A percentile compares a stretch with the other conserved stretches of the same genome.
These are phyloP conservation scores for Pomacea maculata DNA, from an alignment of 1,140 invertebrate genomes.

Conservation along the genomic window DNA sequence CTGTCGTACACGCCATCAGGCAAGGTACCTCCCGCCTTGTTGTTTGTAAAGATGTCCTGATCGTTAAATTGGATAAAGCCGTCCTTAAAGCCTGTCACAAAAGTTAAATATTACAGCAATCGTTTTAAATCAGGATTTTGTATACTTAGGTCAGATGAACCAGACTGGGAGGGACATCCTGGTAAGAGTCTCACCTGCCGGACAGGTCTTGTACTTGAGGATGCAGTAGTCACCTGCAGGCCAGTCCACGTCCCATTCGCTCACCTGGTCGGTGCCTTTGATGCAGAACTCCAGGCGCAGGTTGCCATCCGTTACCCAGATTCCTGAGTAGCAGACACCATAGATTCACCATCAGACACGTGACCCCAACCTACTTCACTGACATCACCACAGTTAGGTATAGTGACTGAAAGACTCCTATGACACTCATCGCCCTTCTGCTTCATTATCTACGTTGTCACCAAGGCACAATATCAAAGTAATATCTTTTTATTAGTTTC, in stretches of 20 bases:
- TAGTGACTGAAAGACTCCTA: too few relatives aligned
- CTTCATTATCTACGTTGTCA: too few relatives aligned
- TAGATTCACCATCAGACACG: not conserved
- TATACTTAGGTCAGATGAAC: not conserved
- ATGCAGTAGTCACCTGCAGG: constrained; percentile 50
- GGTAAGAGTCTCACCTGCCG: constrained; percentile 23
- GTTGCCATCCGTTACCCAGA: constrained; percentile 5
- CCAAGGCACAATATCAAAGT: too few relatives aligned
- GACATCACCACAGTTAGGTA: too few relatives aligned
- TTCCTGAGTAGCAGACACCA: not conserved
- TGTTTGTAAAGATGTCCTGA: constrained; percentile 33
- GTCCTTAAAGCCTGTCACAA: constrained; percentile 26
- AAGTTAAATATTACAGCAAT: too few relatives aligned
- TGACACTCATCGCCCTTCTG: too few relatives aligned
- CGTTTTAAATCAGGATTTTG: too few relatives aligned
- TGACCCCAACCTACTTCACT: not conserved
- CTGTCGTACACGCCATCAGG: constrained; percentile 44
- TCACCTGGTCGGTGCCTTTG: constrained; percentile 32
- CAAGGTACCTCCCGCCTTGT: constrained; percentile 34
- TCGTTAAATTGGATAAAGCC: constrained; percentile 46
- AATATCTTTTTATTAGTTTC: too few relatives aligned
- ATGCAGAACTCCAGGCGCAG: constrained; percentile 40
- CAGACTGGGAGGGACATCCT: not conserved
- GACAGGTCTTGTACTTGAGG: constrained; percentile 45
- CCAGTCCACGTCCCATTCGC: constrained; percentile 42